Evolutionary conservation across 2,888 invertebrate species (phyloP), one percentile per base, ranked within the genome.

Genomic region (Micoletzkya japonica): DNA sequence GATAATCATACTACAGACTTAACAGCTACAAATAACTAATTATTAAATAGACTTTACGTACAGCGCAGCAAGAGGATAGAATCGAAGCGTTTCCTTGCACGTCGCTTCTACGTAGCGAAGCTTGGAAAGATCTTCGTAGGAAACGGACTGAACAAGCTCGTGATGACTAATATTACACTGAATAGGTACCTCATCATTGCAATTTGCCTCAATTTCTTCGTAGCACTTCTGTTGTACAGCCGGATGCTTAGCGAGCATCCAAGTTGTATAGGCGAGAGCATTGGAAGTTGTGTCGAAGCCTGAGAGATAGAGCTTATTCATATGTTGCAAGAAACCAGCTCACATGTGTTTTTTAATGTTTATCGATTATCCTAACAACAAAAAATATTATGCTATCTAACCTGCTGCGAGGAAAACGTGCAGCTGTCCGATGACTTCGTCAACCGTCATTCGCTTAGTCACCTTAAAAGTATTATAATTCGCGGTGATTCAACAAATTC

Each of bases 201-300:
- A 66, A 24, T 14, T 30, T 4, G 24, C 37, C 10, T 66, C 66
- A 30, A 66, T 66, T 28, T 66, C 66, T 28, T 66, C 66, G 4
- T 66, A 44, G n/a, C 36, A 36, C 54, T 56, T 52, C 37, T 37
- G 26, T 24, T 66, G 66, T 1, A 66, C 56, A n/a, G 37, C 56
- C 0, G 66, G 66, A 26, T 66, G 28, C 36, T 54, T 54, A 2
- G 37, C 54, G n/a, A 66, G 37, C 26, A 26, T 32, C 66, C 66
- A 66, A 0, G 56, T 20, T n/a, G 54, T 66, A 54, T 66, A 66
- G 1, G 66, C 66, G 52, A 66, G 66, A 28, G 37, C 52, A n/a
- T 66, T 66, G 26, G 66, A 52, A 2, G 66, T 66, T 37, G 66
- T 66, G 52, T 66, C 66, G 56, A 66, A 66, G 14, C 66, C 66